These are phyloP conservation scores for Macrochelys suwanniensis DNA, from an alignment of 2,797 vertebrate species.

Conservation along the genomic window DNA sequence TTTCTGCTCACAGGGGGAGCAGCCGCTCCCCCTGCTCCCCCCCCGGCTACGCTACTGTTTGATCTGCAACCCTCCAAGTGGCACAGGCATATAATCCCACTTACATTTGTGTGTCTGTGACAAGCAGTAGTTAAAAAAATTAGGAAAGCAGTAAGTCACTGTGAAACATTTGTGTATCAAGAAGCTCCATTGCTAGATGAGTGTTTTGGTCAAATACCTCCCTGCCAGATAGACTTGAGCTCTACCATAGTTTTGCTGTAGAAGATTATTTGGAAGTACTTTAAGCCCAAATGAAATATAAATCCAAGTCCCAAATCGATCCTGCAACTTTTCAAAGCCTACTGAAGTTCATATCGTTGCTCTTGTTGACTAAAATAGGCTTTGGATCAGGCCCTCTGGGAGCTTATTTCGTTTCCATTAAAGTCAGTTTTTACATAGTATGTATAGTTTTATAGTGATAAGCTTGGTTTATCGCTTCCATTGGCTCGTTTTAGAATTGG, in stretches of 20 bases:
- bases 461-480: not conserved
- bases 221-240: not conserved
- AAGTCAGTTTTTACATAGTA: not conserved
- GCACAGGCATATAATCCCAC: not conserved
- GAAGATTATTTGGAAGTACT: not conserved
- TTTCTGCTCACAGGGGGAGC: too few relatives aligned
- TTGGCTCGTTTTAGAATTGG: not conserved
- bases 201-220: not conserved
- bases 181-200: fast-evolving
- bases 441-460: not conserved
- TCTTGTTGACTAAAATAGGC: not conserved
- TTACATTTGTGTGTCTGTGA: not conserved
- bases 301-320: not conserved
- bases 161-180: not conserved
- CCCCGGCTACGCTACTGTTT: too few relatives aligned
- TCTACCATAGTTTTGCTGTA: not conserved
- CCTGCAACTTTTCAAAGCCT: not conserved
- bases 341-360: not conserved
- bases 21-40: too few relatives aligned
- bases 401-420: not conserved
- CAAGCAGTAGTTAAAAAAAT: not conserved
- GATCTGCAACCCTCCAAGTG: not conserved
- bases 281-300: not conserved
- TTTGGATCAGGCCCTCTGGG: not conserved
- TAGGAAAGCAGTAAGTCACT: not conserved